Conservation (phyloP, 2,888 invertebrate genomes). For the Keiferia lycopersicella region DNA sequence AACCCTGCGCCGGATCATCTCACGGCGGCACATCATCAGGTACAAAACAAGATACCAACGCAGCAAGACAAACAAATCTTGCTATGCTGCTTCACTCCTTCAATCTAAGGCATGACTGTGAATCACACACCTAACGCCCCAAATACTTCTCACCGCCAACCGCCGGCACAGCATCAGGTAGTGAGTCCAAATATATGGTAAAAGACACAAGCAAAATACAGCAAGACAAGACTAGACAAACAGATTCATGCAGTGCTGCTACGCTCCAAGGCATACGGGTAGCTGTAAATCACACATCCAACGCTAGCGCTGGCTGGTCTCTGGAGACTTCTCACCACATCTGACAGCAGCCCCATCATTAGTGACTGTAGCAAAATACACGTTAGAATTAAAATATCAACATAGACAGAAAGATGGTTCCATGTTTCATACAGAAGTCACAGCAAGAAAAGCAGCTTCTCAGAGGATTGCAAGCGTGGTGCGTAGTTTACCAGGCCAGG, state of each 20-base stretch:
- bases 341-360: constrained; percentile 73
- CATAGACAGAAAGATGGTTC: too few relatives aligned
- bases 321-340: constrained; percentile 74
- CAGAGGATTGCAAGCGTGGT: too few relatives aligned
- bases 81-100: constrained; percentile 40
- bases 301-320: too few relatives aligned
- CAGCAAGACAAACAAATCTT: too few relatives aligned
- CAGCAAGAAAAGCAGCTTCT: too few relatives aligned
- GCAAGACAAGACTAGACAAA: too few relatives aligned
- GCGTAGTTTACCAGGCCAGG: too few relatives aligned
- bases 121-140: constrained; percentile 51
- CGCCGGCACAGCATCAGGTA: constrained; percentile 7
- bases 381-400: too few relatives aligned
- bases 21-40: constrained; percentile 69
- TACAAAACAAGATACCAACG: constrained; percentile 32
- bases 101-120: constrained; percentile 52
- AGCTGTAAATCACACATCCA: constrained; percentile 52
- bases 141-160: neutral
- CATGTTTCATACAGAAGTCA: too few relatives aligned
- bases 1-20: constrained; percentile 68
- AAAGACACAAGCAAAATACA: too few relatives aligned
- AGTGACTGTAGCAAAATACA: constrained; percentile 48
- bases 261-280: constrained; percentile 48
- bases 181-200: too few relatives aligned
- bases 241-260: constrained; percentile 36